Evolutionary conservation across 2,113 vertebrate species (phyloP).

Genomic region (Regulus satrapa): DNA sequence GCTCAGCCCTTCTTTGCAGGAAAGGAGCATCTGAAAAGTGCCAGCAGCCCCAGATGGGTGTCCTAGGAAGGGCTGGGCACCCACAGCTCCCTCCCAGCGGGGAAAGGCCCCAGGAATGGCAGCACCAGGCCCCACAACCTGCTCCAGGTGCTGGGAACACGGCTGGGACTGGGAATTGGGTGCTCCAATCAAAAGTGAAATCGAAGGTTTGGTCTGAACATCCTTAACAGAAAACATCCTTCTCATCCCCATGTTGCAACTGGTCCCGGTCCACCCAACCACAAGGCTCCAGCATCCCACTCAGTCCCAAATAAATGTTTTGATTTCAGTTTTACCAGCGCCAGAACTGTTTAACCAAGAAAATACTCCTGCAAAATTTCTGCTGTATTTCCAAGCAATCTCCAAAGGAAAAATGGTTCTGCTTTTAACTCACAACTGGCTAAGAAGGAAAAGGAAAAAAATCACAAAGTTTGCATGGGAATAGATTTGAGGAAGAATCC

Average conservation of each 20-base stretch:
- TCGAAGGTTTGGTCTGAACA: not conserved
- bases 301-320: not conserved
- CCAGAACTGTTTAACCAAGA: not conserved
- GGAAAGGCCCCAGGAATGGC: not conserved
- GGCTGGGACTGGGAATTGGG: not conserved
- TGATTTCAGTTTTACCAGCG: not conserved
- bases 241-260: not conserved
- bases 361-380: not conserved
- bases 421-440: not conserved
- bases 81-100: not conserved
- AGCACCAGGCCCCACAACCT: not conserved
- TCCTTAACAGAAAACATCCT: not conserved
- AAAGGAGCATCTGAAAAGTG: fast-evolving
- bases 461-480: not conserved
- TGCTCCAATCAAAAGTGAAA: not conserved
- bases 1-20: not conserved
- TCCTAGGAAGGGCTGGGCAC: not conserved
- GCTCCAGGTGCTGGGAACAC: fast-evolving
- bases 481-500: not conserved
- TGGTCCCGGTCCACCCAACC: not conserved
- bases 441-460: no score
- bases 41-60: not conserved
- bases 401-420: not conserved
- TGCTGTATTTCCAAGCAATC: not conserved
- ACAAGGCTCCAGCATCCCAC: not conserved